phyloP scores from a whole-genome alignment of 2,888 invertebrate genomes.

The Drosophila borborema region DNA sequence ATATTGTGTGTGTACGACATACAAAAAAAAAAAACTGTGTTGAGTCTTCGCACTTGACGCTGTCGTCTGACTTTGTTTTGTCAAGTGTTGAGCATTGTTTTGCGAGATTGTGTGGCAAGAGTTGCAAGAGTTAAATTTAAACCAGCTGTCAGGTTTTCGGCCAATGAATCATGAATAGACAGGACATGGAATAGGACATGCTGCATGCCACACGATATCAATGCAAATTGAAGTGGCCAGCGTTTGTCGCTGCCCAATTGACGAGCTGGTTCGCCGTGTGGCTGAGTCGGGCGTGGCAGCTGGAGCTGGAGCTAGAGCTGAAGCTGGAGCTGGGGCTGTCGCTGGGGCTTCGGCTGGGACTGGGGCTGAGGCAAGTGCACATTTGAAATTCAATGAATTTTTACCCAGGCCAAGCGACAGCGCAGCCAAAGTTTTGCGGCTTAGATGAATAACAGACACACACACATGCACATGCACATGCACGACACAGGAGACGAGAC shows the following conservation, averaged over 20 bases:
- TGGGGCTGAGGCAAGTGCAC: constrained; percentile 47
- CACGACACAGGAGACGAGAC: constrained; percentile 10
- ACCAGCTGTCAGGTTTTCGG: constrained; percentile 29
- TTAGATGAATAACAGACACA: constrained; percentile 64
- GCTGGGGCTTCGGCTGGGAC: constrained; percentile 4
- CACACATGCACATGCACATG: not conserved
- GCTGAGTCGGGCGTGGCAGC: not conserved
- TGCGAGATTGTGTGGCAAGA: constrained; percentile 35
- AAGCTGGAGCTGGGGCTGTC: not conserved
- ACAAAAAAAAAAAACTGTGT: constrained; percentile 38
- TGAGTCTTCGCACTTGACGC: constrained; percentile 56
- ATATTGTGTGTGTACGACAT: not conserved
- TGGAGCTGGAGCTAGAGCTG: not conserved
- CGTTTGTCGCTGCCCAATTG: constrained; percentile 63
- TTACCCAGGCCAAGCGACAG: constrained; percentile 64
- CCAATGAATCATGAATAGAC: constrained; percentile 72
- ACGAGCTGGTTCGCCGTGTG: constrained; percentile 19
- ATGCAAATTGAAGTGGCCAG: constrained; percentile 77
- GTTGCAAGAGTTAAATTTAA: constrained; percentile 55
- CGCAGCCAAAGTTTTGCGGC: constrained; percentile 49
- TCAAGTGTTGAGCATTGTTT: constrained; percentile 51
- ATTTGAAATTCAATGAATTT: constrained; percentile 84
- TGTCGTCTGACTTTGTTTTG: constrained; percentile 47
- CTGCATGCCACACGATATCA: constrained; percentile 52
- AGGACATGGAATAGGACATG: constrained; percentile 20